These are phyloP conservation scores for Apamea epomidion DNA, from an alignment of 2,888 invertebrate species.

Conservation along the genomic window DNA sequence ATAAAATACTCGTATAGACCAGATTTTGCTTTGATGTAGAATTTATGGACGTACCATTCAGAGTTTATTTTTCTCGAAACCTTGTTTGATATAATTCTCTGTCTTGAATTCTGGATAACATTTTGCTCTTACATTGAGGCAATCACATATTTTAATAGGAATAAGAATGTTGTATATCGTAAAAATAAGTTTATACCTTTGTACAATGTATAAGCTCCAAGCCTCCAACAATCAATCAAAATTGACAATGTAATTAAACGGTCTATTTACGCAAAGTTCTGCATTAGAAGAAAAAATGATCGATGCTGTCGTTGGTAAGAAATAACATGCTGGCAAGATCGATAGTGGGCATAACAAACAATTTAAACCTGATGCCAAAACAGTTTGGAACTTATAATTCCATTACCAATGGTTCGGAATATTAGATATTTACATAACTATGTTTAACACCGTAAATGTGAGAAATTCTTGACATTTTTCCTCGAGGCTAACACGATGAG, in stretches of 20 bases:
- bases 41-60: conserved; percentile 54
- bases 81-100: conserved; percentile 1
- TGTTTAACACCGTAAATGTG: conserved; percentile 44
- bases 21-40: conserved; percentile 69
- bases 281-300: conserved; percentile 15
- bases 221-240: background rate
- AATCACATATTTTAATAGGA: conserved; percentile 2
- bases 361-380: conserved; percentile 2
- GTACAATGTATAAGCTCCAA: background rate
- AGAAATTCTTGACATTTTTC: conserved; percentile 76
- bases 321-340: conserved; percentile 17
- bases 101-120: background rate
- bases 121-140: conserved; percentile 8
- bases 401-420: conserved; percentile 34
- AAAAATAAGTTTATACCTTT: background rate
- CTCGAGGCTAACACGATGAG: conserved; percentile 78
- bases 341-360: conserved; percentile 4
- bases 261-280: background rate
- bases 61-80: conserved; percentile 22
- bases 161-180: background rate
- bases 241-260: background rate
- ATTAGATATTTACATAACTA: conserved; percentile 47
- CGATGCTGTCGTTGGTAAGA: conserved; percentile 7
- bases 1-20: conserved; percentile 70
- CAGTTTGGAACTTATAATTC: conserved; percentile 12